Percentiles rank a stretch among this genome's conserved stretches.
Conservation (phyloP, 2,888 invertebrate species). For the Acanthosepion lycidas region DNA sequence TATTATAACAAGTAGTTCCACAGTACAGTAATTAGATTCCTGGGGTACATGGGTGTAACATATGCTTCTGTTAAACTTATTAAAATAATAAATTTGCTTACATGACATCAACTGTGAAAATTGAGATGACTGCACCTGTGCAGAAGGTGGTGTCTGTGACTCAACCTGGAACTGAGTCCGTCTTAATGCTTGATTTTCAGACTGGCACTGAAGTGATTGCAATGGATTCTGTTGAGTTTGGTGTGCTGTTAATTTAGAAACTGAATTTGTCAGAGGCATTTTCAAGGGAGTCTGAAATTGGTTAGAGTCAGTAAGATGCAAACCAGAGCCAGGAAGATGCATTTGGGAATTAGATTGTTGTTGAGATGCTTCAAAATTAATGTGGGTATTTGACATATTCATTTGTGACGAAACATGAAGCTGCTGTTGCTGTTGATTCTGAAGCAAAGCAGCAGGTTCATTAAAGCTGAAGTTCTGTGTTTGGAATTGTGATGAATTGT, state of each 20-base stretch:
- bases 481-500: slow-evolving; percentile 38
- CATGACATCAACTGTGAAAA: slow-evolving; percentile 36
- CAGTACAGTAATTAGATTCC: neutral
- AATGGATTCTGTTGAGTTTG: slow-evolving; percentile 35
- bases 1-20: neutral
- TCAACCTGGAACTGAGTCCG: slow-evolving; percentile 21
- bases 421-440: neutral
- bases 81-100: neutral
- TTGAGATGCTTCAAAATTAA: slow-evolving; percentile 36
- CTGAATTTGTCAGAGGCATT: slow-evolving; percentile 39
- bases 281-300: slow-evolving; percentile 43
- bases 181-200: neutral
- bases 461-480: slow-evolving; percentile 2
- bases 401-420: slow-evolving; percentile 22
- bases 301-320: neutral
- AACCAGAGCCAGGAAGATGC: neutral
- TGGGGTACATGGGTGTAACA: neutral
- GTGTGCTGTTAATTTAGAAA: neutral
- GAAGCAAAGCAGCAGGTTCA: slow-evolving; percentile 38
- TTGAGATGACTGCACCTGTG: neutral
- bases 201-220: slow-evolving; percentile 21
- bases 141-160: neutral
- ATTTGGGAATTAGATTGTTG: slow-evolving; percentile 24
- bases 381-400: slow-evolving; percentile 34
- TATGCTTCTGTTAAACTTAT: neutral